A percentile compares a stretch with the other conserved stretches of the same genome.
Evolutionary conservation across 2,797 vertebrate genomes (phyloP).

Genomic region (Choloepus didactylus): DNA sequence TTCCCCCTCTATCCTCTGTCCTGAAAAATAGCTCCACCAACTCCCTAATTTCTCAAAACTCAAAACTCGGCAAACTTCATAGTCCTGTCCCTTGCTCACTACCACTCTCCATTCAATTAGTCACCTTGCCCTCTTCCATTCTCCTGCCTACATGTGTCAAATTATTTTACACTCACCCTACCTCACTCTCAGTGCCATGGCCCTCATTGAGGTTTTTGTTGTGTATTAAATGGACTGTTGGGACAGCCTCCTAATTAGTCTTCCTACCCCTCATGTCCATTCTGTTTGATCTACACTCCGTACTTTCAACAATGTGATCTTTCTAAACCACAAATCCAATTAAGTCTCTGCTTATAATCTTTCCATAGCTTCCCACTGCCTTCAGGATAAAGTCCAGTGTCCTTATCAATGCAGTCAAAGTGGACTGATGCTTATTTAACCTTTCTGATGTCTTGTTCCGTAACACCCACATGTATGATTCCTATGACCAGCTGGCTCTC

Average conservation of each 20-base stretch:
- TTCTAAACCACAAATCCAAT: not conserved
- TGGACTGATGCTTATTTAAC: not conserved
- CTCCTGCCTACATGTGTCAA: not conserved
- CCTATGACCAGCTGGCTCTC: not conserved
- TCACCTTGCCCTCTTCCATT: not conserved
- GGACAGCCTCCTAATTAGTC: not conserved
- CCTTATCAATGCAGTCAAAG: not conserved
- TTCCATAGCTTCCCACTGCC: not conserved
- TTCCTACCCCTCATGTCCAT: not conserved
- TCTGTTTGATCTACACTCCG: not conserved
- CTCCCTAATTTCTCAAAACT: not conserved
- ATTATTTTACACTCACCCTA: not conserved
- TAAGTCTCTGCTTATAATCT: not conserved
- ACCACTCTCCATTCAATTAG: not conserved
- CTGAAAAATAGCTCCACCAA: not conserved
- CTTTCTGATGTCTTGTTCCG: not conserved
- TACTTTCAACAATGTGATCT: not conserved
- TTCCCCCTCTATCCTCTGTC: not conserved
- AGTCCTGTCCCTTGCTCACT: not conserved
- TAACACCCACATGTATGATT: fast-evolving
- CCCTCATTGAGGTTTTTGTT: not conserved
- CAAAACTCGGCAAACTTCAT: not conserved
- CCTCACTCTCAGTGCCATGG: not conserved
- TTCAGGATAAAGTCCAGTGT: not conserved
- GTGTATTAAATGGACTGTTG: not conserved